A percentile compares a stretch with the other conserved stretches of the same genome.
These are phyloP conservation scores for Passerina amoena DNA, from an alignment of 2,113 vertebrate genomes.

Conservation along the genomic window DNA sequence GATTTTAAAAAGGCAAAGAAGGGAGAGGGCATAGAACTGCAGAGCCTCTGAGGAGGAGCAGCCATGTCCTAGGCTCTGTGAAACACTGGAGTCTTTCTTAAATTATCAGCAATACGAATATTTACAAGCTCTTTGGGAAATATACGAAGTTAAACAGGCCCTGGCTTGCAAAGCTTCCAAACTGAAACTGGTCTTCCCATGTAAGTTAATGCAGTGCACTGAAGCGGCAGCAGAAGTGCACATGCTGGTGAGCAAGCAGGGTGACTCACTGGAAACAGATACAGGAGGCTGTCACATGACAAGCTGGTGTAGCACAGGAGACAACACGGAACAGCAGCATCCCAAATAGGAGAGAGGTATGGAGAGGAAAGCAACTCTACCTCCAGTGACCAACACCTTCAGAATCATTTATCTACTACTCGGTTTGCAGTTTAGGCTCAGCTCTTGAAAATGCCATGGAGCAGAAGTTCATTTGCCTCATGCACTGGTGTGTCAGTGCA, in stretches of 20 bases:
- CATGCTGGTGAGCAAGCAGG: not conserved
- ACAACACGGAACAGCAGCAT: not conserved
- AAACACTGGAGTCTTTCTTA: not conserved
- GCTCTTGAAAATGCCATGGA: not conserved
- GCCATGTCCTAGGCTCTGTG: not conserved
- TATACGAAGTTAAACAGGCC: not conserved
- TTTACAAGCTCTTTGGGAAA: not conserved
- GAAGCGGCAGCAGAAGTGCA: not conserved
- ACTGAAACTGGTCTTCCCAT: not conserved
- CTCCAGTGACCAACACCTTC: not conserved
- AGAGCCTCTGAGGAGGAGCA: not conserved
- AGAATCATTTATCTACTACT: not conserved
- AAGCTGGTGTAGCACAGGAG: not conserved
- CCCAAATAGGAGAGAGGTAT: not conserved
- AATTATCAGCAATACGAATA: not conserved
- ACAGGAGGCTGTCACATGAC: not conserved
- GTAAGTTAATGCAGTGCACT: not conserved
- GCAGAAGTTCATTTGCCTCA: not conserved
- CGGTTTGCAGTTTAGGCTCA: not conserved
- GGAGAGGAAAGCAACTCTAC: not conserved
- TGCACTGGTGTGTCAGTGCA: too few relatives aligned
- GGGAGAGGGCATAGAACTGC: not conserved
- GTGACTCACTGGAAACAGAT: not conserved
- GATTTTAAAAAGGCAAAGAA: not conserved
- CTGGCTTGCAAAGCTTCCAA: not conserved